phyloP scores from a whole-genome alignment of 2,888 invertebrate species.

The Oxyscelio sp. region DNA sequence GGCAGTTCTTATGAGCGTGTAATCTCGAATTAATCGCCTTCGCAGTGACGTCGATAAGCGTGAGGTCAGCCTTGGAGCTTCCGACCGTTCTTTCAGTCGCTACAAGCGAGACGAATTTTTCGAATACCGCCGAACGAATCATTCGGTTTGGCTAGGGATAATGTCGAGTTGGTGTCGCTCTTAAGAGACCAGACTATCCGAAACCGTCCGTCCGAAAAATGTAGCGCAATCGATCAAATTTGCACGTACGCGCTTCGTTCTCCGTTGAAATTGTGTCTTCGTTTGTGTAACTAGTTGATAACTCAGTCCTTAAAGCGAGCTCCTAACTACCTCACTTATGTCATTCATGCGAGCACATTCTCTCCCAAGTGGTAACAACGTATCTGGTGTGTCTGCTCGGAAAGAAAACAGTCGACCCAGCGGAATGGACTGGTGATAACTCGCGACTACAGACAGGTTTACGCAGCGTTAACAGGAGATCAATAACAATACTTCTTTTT shows the following conservation, averaged over 20 bases:
- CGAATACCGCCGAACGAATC: too few relatives aligned
- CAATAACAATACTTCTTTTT: too few relatives aligned
- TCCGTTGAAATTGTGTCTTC: too few relatives aligned
- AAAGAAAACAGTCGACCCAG: slow-evolving; percentile 56
- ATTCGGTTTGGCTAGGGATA: too few relatives aligned
- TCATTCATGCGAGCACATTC: slow-evolving; percentile 57
- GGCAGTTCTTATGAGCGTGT: slow-evolving; percentile 35
- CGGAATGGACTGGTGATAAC: slow-evolving; percentile 14
- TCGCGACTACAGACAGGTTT: slow-evolving; percentile 49
- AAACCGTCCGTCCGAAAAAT: slow-evolving; percentile 47
- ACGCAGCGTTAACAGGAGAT: slow-evolving; percentile 31
- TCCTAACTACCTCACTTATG: slow-evolving; percentile 51
- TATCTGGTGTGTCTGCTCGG: slow-evolving; percentile 44
- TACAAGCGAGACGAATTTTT: too few relatives aligned
- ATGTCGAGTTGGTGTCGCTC: background rate
- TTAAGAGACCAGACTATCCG: background rate
- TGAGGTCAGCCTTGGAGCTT: background rate
- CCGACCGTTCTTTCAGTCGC: too few relatives aligned
- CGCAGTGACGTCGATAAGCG: background rate
- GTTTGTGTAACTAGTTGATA: slow-evolving; percentile 26
- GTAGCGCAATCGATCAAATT: slow-evolving; percentile 49
- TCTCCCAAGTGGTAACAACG: slow-evolving; percentile 44
- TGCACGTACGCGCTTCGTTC: slow-evolving; percentile 8
- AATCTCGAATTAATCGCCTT: slow-evolving; percentile 8
- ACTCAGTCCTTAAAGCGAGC: slow-evolving; percentile 66